phyloP scores from a whole-genome alignment of 2,113 vertebrate genomes.

The Myrmecobius fasciatus region DNA sequence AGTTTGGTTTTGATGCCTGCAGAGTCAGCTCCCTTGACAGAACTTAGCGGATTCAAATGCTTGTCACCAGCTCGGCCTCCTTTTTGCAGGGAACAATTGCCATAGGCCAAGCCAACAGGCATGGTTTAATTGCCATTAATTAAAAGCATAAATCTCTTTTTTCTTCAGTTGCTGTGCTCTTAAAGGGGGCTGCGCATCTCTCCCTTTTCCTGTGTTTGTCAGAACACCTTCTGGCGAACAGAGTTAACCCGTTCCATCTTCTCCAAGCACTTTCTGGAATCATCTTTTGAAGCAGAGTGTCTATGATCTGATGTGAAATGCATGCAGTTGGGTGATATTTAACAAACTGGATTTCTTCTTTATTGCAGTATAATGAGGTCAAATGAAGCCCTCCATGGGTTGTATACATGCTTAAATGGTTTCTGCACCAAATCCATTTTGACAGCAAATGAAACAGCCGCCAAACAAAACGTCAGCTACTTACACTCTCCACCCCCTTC shows the following conservation, averaged over 20 bases:
- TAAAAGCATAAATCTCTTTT: slow-evolving; percentile 99
- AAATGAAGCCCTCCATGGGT: slow-evolving; percentile 97
- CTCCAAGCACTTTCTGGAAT: slow-evolving; percentile 91
- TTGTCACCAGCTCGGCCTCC: slow-evolving; percentile 99
- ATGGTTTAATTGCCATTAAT: slow-evolving; percentile 99
- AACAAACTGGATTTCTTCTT: slow-evolving; percentile 99
- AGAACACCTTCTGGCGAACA: slow-evolving; percentile 98
- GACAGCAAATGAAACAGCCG: slow-evolving; percentile 98
- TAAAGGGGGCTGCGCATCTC: slow-evolving; percentile 95
- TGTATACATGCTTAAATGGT: slow-evolving; percentile 97
- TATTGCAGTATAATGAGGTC: slow-evolving; percentile 99
- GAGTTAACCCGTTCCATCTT: slow-evolving; percentile 89
- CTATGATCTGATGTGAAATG: slow-evolving; percentile 95
- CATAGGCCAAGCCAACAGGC: slow-evolving; percentile 99
- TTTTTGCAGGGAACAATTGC: slow-evolving; percentile 99
- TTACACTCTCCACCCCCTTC: slow-evolving; percentile 83
- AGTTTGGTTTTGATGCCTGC: slow-evolving; percentile 99
- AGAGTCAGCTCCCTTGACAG: slow-evolving; percentile 99
- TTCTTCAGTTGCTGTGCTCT: slow-evolving; percentile 98
- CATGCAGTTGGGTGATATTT: slow-evolving; percentile 96
- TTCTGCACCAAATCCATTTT: slow-evolving; percentile 95
- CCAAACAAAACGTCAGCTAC: slow-evolving; percentile 93
- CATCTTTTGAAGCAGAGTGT: slow-evolving; percentile 94
- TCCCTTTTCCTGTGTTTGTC: slow-evolving; percentile 93
- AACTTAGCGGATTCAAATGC: slow-evolving; percentile 99